A percentile compares a stretch with the other conserved stretches of the same genome.
These are phyloP conservation scores for Tinamus major DNA, from an alignment of 2,797 vertebrate genomes.

Conservation along the genomic window DNA sequence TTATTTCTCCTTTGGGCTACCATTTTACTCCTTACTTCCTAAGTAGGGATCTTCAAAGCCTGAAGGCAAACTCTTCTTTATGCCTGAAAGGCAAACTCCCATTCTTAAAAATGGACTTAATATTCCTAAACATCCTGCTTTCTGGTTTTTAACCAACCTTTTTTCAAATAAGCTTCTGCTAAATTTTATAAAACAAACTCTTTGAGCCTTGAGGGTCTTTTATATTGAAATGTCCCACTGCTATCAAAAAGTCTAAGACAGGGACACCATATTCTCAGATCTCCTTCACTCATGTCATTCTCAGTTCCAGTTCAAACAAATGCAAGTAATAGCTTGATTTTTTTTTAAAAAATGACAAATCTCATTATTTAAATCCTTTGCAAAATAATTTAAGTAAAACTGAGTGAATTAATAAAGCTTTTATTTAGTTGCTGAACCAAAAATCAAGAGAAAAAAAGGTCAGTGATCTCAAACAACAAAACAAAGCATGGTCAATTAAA, in stretches of 20 bases:
- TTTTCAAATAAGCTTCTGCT: not conserved
- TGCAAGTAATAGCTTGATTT: not conserved
- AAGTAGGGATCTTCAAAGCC: not conserved
- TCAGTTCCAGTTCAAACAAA: not conserved
- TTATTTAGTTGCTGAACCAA: not conserved
- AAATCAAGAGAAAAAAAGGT: not conserved
- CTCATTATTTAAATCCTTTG: not conserved
- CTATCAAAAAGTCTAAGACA: not conserved
- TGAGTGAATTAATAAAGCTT: not conserved
- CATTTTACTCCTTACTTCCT: not conserved
- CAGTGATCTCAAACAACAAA: not conserved
- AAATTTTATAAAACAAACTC: not conserved
- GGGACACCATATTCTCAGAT: not conserved
- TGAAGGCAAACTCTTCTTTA: not conserved
- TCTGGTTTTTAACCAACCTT: not conserved
- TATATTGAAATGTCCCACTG: not conserved
- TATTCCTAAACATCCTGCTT: not conserved
- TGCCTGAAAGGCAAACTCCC: not conserved
- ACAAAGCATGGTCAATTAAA: not conserved
- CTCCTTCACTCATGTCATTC: not conserved
- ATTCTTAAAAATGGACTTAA: not conserved
- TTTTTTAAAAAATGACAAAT: not conserved
- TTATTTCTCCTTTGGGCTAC: not conserved
- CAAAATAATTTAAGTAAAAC: not conserved
- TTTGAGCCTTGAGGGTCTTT: not conserved